phyloP scores from a whole-genome alignment of 2,113 vertebrate species.

The Pelusios castaneus region DNA sequence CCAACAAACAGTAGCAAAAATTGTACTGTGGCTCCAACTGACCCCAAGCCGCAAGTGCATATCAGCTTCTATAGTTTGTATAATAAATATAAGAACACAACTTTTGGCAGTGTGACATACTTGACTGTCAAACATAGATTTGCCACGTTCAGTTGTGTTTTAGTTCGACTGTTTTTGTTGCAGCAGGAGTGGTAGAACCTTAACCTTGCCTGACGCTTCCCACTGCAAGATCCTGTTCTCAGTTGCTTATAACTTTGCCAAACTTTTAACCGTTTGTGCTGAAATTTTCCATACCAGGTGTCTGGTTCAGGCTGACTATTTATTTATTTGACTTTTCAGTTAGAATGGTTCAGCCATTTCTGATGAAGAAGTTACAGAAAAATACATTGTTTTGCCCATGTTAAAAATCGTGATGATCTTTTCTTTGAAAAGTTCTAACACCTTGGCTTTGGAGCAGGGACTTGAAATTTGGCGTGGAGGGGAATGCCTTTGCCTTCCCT shows the following conservation, averaged over 20 bases:
- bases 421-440: not conserved
- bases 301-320: not conserved
- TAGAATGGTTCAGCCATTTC: not conserved
- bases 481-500: not conserved
- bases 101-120: not conserved
- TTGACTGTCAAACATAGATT: not conserved
- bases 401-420: not conserved
- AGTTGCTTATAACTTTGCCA: not conserved
- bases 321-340: not conserved
- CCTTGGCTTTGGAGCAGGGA: not conserved
- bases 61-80: not conserved
- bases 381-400: not conserved
- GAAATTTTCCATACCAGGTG: not conserved
- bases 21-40: not conserved
- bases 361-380: not conserved
- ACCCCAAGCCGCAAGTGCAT: not conserved
- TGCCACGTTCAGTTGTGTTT: not conserved
- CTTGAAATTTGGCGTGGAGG: not conserved
- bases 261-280: not conserved
- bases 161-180: not conserved
- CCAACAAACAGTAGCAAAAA: not conserved
- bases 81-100: not conserved
- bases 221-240: not conserved
- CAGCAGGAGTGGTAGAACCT: not conserved
- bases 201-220: not conserved